phyloP scores from a whole-genome alignment of 1,140 invertebrate species.

The Eulimnadia texana region DNA sequence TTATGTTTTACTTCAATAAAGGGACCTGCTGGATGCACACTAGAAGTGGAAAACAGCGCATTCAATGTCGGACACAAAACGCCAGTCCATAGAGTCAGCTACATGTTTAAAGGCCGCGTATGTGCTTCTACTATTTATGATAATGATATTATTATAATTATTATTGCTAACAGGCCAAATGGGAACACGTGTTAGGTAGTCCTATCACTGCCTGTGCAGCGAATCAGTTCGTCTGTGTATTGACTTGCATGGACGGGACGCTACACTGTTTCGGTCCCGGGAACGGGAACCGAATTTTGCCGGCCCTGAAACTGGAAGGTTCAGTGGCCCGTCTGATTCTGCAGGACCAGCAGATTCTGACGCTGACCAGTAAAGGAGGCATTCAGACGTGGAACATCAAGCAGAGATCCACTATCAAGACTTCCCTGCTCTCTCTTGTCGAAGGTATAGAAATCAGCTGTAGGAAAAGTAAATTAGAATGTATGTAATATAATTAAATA shows the following conservation, averaged over 20 bases:
- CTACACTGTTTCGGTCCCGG: conserved; percentile 40
- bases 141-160: too few relatives aligned
- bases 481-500: too few relatives aligned
- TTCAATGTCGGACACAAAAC: conserved; percentile 7
- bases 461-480: too few relatives aligned
- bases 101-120: not conserved
- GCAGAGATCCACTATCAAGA: conserved; percentile 20
- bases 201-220: conserved; percentile 36
- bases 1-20: too few relatives aligned
- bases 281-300: conserved; percentile 39
- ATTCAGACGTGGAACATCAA: conserved; percentile 26
- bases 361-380: conserved; percentile 24
- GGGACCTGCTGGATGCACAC: not conserved
- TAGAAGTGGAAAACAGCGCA: not conserved
- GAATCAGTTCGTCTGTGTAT: conserved; percentile 36
- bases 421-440: not conserved
- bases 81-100: conserved; percentile 5
- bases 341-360: conserved; percentile 24
- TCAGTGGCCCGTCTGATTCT: conserved; percentile 35
- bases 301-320: conserved; percentile 45
- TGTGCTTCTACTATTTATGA: not conserved
- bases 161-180: not conserved
- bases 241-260: conserved; percentile 47
- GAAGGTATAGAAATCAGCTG: too few relatives aligned
- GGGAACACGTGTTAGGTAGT: conserved; percentile 20